These are phyloP conservation scores for Eubucco bourcierii DNA, from an alignment of 2,113 vertebrate genomes.

Conservation along the genomic window DNA sequence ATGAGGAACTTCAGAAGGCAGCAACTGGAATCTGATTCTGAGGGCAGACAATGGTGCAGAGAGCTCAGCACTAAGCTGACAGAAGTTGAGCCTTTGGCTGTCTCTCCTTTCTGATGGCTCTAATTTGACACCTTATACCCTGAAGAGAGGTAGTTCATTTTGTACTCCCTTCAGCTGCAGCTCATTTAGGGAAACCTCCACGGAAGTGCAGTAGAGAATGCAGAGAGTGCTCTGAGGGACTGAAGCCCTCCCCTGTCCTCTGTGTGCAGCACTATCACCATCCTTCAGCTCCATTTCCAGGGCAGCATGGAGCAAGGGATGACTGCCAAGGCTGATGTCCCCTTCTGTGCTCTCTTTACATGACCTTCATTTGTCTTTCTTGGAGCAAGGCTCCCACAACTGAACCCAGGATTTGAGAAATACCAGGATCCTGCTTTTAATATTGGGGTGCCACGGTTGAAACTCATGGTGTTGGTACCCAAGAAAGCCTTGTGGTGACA, in stretches of 20 bases:
- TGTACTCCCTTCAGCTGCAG: conserved; percentile 32
- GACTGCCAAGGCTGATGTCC: background rate
- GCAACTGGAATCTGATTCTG: conserved; percentile 30
- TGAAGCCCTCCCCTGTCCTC: background rate
- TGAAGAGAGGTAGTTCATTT: conserved; percentile 53
- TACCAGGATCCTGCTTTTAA: background rate
- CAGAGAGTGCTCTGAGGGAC: conserved; percentile 2
- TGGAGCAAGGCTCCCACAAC: too few relatives aligned
- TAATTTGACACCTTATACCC: conserved; percentile 54
- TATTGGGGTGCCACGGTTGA: background rate
- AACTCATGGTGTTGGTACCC: background rate
- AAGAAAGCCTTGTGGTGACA: background rate
- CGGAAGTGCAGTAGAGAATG: background rate
- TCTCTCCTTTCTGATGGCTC: conserved; percentile 50
- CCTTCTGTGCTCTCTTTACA: background rate
- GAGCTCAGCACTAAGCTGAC: background rate
- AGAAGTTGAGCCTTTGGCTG: conserved; percentile 48
- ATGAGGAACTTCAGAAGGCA: conserved; percentile 44
- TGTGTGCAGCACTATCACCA: background rate
- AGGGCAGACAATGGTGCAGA: conserved; percentile 48
- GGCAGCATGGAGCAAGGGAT: background rate
- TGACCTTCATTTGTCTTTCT: background rate
- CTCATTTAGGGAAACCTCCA: conserved; percentile 49
- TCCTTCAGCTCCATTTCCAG: background rate
- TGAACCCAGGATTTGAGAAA: background rate